These are phyloP conservation scores for Porites cylindrica DNA, from an alignment of 92 coral and sea anemone species.

Conservation along the genomic window DNA sequence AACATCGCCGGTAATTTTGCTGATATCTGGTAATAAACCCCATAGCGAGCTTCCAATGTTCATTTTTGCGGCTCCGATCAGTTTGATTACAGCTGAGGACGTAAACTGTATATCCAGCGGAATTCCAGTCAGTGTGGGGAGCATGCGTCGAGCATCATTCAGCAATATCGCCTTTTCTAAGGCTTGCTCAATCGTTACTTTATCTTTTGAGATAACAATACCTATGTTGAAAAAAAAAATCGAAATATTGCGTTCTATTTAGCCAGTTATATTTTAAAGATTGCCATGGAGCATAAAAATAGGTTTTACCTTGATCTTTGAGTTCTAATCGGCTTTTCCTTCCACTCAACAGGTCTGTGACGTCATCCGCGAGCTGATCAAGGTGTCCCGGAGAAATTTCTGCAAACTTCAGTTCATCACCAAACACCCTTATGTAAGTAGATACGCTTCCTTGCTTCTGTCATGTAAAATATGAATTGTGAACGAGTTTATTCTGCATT, in stretches of 20 bases:
- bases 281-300: no score
- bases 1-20: conserved; percentile 39
- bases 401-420: conserved; percentile 71
- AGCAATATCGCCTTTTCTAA: conserved; percentile 76
- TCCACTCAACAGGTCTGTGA: conserved; percentile 60
- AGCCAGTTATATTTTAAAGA: no score
- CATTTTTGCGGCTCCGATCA: conserved; percentile 36
- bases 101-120: conserved; percentile 72
- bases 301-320: conserved; percentile 55
- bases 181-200: conserved; percentile 47
- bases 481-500: no score
- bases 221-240: conserved; percentile 31
- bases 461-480: neutral
- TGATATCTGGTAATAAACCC: conserved; percentile 16
- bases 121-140: conserved; percentile 89
- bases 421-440: conserved; percentile 69
- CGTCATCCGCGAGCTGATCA: conserved; percentile 46
- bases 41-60: conserved; percentile 57
- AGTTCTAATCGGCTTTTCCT: conserved; percentile 50
- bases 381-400: conserved; percentile 45
- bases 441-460: conserved; percentile 38
- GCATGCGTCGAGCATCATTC: conserved; percentile 69
- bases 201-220: conserved; percentile 67
- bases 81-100: conserved; percentile 49
- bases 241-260: no score